These are phyloP conservation scores for Madoqua kirkii DNA, from an alignment of 2,113 vertebrate genomes.

Conservation along the genomic window DNA sequence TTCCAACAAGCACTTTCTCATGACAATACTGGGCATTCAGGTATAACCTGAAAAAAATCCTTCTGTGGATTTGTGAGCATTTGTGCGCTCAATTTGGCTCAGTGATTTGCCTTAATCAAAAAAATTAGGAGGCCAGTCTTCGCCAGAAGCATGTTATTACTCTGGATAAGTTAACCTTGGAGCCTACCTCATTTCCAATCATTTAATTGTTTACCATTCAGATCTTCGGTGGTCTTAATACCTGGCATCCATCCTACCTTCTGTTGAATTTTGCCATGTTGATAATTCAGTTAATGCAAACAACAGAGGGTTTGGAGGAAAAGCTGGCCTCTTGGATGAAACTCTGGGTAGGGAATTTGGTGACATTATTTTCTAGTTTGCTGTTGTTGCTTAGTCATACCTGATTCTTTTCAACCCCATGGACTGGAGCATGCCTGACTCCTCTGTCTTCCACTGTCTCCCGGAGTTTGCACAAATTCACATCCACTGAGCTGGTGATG, in stretches of 20 bases:
- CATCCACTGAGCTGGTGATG: neutral
- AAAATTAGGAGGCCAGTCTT: neutral
- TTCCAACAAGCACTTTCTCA: conserved; percentile 73
- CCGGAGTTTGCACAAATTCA: neutral
- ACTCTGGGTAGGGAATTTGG: neutral
- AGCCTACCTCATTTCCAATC: neutral
- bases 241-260: neutral
- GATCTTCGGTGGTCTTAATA: neutral
- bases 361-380: neutral
- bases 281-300: neutral
- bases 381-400: neutral
- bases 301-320: neutral
- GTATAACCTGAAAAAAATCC: neutral
- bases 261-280: neutral
- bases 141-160: neutral
- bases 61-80: conserved; percentile 20
- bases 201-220: neutral
- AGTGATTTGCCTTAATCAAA: neutral
- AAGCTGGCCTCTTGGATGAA: neutral
- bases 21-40: conserved; percentile 33
- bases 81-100: neutral
- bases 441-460: neutral
- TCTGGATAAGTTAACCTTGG: neutral
- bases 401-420: neutral
- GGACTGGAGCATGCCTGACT: neutral